Evolutionary conservation across 1,140 invertebrate species (phyloP), one percentile per base, ranked within the genome.

Genomic region (Drosophila sp.): DNA sequence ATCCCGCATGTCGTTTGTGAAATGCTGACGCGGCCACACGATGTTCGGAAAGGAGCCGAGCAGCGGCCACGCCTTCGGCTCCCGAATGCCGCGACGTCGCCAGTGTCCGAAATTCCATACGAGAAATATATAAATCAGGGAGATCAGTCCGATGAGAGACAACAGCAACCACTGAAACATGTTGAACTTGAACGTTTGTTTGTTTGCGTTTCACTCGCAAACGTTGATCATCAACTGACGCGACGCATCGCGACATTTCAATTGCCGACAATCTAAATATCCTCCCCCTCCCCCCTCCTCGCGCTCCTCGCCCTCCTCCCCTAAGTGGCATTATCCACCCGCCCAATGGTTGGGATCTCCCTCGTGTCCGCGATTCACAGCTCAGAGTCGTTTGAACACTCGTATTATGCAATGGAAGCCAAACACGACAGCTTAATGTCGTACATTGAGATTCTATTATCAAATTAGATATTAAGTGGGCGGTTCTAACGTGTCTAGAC

Each of bases 1-100:
- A 48, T 91, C 89, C 6, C 77, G 65, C 59, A 92, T 76, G 48
- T 92, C 91, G 48, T 83, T 65, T 14, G 74, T 74, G 14, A 91
- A 87, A 64, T 92, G 91, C 36, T 76, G 75, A 0, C 78, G 67
- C 0, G 75, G 78, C 50, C 63, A 79, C 0, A 91, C 34, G 1
- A 91, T 76, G n/a, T 92, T 93, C 61, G 94, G 94, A 76, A 94
- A 91, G 16, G 83, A 90, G 11, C 92, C 92, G 7, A 92, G 72
- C 0, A 93, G 57, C 0, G 90, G 78, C 4, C 53, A 32, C 0
- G 80, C 81, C 0, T 65, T 62, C 0, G 91, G 91, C 38, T 84
- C 86, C 9, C 59, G 43, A 7, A 92, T 76, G 29, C 84, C 83
- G 13, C 91, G 77, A 6, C 65, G 67, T 0, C 72, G 65, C 92